These are phyloP conservation scores for Esox niger DNA, from an alignment of 2,113 vertebrate species.

Conservation along the genomic window DNA sequence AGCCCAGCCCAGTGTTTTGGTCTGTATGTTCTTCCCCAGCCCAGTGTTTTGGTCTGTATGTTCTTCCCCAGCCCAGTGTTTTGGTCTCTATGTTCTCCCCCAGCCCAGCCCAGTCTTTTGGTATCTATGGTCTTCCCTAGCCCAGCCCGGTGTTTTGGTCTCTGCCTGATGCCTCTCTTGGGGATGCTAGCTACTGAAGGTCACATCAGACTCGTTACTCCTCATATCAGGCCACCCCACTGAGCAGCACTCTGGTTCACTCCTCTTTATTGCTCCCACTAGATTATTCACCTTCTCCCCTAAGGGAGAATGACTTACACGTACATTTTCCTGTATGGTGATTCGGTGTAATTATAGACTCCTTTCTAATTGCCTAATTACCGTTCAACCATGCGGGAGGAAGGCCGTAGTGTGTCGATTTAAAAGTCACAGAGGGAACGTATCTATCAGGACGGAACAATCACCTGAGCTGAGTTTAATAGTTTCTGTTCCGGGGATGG, in stretches of 20 bases:
- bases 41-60: too few species aligned
- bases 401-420: slow-evolving; percentile 12
- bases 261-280: background rate
- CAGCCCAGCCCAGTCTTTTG: background rate
- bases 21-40: too few species aligned
- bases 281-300: background rate
- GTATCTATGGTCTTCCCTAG: too few species aligned
- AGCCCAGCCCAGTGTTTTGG: background rate
- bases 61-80: background rate
- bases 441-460: background rate
- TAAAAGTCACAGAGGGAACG: slow-evolving; percentile 20
- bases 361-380: slow-evolving; percentile 19
- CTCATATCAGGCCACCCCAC: background rate
- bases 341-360: slow-evolving; percentile 9
- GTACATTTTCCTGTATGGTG: slow-evolving; percentile 12
- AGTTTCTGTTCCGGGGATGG: background rate
- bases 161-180: slow-evolving; percentile 1
- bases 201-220: background rate
- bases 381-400: background rate
- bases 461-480: slow-evolving; percentile 5
- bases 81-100: too few species aligned
- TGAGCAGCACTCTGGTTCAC: background rate
- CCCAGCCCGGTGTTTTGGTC: background rate
- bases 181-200: background rate
- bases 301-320: background rate